Base-by-base conservation (phyloP, 2,797 vertebrate genomes). In the Pteronotus mesoamericanus region DNA sequence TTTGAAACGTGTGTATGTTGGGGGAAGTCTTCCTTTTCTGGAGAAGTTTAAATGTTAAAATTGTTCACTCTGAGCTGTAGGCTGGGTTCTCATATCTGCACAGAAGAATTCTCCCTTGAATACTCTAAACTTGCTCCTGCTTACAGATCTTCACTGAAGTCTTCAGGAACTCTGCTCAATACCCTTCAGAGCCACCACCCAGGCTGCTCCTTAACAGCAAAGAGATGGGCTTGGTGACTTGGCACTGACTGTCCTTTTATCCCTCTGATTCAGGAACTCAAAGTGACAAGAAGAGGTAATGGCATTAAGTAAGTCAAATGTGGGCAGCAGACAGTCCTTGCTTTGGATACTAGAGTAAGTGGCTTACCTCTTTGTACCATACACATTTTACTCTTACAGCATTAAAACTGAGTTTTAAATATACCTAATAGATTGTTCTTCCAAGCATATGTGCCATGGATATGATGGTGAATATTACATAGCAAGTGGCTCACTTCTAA, bases 331-430 rank as follows among this genome's bases (percentile, higher is more conserved):
- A 53, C 5, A 66, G 44, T 42, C 94, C 57, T 91, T 74, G 71
- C 66, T 96, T 71, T 69, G 51, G 51, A 84, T 69, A 88, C 14
- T n/a, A 42, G 3, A 72, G 72, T 92, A 82, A n/a, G n/a, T 42
- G 34, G 53, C 32, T 66, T 42, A 79, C 29, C 34, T 72, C 24
- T 61, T 80, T 59, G 12, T 3, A 78, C 3, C 8, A 16, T 19
- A 79, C n/a, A 89, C 46, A 37, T 83, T 89, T 95, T 53, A 74
- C 37, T 68, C 66, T 95, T 6, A 4, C 4, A n/a, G 69, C 79
- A 72, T 53, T 75, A 64, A 91, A 94, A 48, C 3, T 19, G 75
- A 85, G 32, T 71, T 95, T 97, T 94, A 93, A 88, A 89, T 80
- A 89, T 22, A 26, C 32, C 32, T 29, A 51, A 34, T 61, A 16